phyloP scores from a whole-genome alignment of 2,113 vertebrate species.

The Seriola rivoliana region DNA sequence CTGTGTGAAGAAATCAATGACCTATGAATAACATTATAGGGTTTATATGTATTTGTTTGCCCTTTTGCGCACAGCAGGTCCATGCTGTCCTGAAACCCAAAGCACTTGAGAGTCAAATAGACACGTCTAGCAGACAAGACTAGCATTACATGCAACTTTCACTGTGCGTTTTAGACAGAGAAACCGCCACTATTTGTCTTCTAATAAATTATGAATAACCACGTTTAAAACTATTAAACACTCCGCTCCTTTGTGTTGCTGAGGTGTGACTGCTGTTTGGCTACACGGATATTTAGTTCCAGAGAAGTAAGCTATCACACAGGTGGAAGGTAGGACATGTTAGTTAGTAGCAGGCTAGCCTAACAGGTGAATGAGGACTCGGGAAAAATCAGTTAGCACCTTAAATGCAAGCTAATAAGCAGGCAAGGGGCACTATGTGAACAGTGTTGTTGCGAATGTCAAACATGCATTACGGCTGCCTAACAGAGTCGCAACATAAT shows the following conservation, averaged over 20 bases:
- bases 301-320: constrained; percentile 51
- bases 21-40: background rate
- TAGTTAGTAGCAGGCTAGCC: background rate
- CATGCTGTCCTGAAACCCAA: background rate
- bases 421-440: background rate
- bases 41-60: background rate
- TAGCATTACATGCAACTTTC: background rate
- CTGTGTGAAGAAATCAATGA: background rate
- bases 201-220: background rate
- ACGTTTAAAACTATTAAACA: background rate
- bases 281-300: constrained; percentile 5
- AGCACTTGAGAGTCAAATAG: background rate
- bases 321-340: constrained; percentile 44
- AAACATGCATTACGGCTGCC: constrained; percentile 35
- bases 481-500: constrained; percentile 62
- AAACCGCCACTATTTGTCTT: background rate
- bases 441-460: constrained; percentile 51
- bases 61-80: constrained; percentile 40
- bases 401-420: constrained; percentile 46
- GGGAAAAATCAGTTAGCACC: background rate
- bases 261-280: background rate
- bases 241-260: background rate
- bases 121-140: background rate
- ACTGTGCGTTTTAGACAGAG: no score
- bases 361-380: background rate